phyloP scores from a whole-genome alignment of 2,888 invertebrate genomes.

The Penaeus monodon region DNA sequence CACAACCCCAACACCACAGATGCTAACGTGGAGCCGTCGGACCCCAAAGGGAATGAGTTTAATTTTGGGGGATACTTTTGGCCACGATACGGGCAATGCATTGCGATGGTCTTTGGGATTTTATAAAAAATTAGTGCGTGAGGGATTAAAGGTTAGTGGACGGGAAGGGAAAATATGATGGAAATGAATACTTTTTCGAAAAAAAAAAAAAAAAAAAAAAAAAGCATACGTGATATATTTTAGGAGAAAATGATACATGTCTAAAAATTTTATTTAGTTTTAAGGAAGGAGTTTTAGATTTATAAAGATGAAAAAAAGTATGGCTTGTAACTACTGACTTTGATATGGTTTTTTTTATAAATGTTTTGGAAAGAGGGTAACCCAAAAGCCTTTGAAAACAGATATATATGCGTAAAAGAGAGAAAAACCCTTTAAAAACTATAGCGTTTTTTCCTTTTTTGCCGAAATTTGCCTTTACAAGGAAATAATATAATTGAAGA shows the following conservation, averaged over 20 bases:
- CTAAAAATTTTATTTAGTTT: background rate
- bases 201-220: no score
- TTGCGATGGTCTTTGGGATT: slow-evolving; percentile 44
- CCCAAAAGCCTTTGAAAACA: no score
- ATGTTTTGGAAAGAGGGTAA: no score
- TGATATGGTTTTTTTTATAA: background rate
- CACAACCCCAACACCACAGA: background rate
- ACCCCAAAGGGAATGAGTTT: background rate
- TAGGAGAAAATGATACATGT: no score
- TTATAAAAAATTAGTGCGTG: slow-evolving; percentile 34
- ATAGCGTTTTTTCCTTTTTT: background rate
- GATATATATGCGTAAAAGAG: no score
- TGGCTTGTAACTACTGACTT: background rate
- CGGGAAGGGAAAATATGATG: background rate
- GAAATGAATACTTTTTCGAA: background rate
- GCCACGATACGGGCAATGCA: slow-evolving; percentile 9
- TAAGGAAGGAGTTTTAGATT: background rate
- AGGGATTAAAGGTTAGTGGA: slow-evolving; percentile 28
- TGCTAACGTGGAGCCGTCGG: slow-evolving; percentile 31
- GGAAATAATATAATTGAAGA: no score
- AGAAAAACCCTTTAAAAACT: background rate
- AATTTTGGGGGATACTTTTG: background rate
- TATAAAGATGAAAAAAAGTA: background rate
- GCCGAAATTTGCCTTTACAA: no score
- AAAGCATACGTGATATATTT: no score